phyloP scores from a whole-genome alignment of 1,140 invertebrate species.

The Zophobas morio region DNA sequence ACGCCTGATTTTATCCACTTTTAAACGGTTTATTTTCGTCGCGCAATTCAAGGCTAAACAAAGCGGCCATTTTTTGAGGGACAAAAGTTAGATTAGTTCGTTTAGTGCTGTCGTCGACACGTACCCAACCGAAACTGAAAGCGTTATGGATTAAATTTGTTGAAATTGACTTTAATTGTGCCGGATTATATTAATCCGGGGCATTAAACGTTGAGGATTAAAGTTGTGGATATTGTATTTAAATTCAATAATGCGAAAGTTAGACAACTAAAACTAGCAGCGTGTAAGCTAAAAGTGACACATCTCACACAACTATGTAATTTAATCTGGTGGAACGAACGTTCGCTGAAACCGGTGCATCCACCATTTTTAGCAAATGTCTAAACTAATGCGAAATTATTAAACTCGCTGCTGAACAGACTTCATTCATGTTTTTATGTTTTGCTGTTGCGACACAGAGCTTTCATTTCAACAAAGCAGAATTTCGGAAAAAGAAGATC shows the following conservation, averaged over 20 bases:
- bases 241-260: constrained; percentile 20
- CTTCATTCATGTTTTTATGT: too few species aligned
- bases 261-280: constrained; percentile 1
- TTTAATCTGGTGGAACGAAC: constrained; percentile 15
- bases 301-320: constrained; percentile 3
- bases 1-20: not conserved
- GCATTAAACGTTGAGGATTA: constrained; percentile 9
- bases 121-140: not conserved
- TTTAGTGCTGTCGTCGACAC: not conserved
- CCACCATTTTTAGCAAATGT: not conserved
- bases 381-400: not conserved
- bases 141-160: constrained; percentile 24
- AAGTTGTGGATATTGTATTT: constrained; percentile 11
- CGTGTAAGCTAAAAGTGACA: not conserved
- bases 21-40: constrained; percentile 1
- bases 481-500: too few species aligned
- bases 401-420: too few species aligned
- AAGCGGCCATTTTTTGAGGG: not conserved
- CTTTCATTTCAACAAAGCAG: too few species aligned
- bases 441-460: too few species aligned
- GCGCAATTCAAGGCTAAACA: not conserved
- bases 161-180: constrained; percentile 27
- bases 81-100: too few species aligned
- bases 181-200: constrained; percentile 3
- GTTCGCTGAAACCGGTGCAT: constrained; percentile 18